Evolutionary conservation across 2,797 vertebrate species (phyloP), one percentile per base, ranked within the genome.

Genomic region (Mionectes olivaceus): DNA sequence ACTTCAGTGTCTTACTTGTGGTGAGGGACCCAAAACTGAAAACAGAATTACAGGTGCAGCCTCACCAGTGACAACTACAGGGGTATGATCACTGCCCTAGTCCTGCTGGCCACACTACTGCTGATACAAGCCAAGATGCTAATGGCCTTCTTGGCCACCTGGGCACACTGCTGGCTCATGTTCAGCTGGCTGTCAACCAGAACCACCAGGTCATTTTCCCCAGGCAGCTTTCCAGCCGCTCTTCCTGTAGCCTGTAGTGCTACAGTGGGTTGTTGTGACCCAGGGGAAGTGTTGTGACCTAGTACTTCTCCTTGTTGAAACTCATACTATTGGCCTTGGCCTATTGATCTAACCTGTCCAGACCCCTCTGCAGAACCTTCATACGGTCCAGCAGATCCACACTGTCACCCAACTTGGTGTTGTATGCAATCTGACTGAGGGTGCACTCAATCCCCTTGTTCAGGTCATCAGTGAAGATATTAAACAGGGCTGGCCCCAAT

Each of bases 301-400:
- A n/a, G 41, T 41, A 63, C 39, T 61, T 61, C 30, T 43, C 21
- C 27, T 56, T 65, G 5, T 27, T 79, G 18, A 79, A 32, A 0
- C n/a, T 67, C 10, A 37, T 19, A 24, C 10, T 19, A 2, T 5
- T 19, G 32, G 25, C 25, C 28, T 63, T 0, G 1, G n/a, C 13
- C 22, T 19, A 46, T n/a, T 1, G 0, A 27, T 37, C n/a, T 49
- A 82, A 41, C 8, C 47, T 22, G 27, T 46, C 25, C 46, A 52
- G 35, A 13, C 59, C 32, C 5, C 18, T 82, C 79, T 41, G 33
- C 2, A 49, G 35, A 28, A 13, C 64, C 35, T 59, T 33, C 22
- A 30, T 65, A 27, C 67, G 21, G 10, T 44, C 10, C 30, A 44
- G 30, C 7, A 64, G 41, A 44, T 10, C 41, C 32, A 44, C 30